Percentiles rank a stretch among this genome's conserved stretches.
These are phyloP conservation scores for Telmatochromis sp. DNA, from an alignment of 2,113 vertebrate genomes.

Conservation along the genomic window DNA sequence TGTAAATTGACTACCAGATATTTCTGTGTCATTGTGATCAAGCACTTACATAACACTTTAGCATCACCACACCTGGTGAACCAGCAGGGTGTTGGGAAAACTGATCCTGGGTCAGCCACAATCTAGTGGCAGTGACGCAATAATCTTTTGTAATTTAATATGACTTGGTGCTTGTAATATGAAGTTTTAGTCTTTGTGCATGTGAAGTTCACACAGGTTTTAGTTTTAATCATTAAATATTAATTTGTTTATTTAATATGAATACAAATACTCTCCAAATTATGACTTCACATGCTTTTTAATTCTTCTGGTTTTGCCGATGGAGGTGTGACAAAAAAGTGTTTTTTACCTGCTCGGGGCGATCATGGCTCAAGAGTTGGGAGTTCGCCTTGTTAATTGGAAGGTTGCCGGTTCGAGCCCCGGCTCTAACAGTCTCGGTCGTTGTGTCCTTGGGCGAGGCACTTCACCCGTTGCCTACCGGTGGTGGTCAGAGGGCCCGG, in stretches of 20 bases:
- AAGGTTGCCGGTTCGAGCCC: no score
- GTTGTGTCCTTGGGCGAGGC: no score
- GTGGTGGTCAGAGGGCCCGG: no score
- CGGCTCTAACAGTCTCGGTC: fast-evolving
- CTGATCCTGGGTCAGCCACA: background rate
- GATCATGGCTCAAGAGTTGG: no score
- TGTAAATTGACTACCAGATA: background rate
- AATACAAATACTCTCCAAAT: background rate
- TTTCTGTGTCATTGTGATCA: background rate
- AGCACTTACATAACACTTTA: background rate
- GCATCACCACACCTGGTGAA: background rate
- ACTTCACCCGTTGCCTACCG: no score
- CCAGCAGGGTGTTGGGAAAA: background rate
- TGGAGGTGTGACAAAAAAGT: background rate
- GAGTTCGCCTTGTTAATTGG: fast-evolving
- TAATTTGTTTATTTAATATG: background rate
- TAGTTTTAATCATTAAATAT: background rate
- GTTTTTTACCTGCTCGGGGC: fast-evolving
- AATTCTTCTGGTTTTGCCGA: background rate
- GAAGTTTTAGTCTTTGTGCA: fast-evolving
- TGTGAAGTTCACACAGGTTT: background rate
- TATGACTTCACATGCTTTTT: background rate
- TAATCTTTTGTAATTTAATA: background rate
- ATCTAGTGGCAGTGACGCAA: background rate
- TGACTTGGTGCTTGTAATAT: background rate